A percentile compares a stretch with the other conserved stretches of the same genome.
phyloP scores from a whole-genome alignment of 1,140 invertebrate genomes.

The Saxidomus purpurata region DNA sequence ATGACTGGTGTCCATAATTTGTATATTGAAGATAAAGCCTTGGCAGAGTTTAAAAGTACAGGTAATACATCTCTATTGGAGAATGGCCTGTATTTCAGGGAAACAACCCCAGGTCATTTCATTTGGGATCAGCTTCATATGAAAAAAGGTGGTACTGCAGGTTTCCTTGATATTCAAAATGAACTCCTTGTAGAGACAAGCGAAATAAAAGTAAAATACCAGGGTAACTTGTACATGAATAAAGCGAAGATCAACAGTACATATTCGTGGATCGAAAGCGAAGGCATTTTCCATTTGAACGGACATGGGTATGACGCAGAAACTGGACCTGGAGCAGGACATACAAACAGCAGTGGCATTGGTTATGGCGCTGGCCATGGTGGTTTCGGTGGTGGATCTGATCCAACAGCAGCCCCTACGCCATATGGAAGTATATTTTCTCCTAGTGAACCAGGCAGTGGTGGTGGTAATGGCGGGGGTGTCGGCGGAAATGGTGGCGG shows the following conservation, averaged over 20 bases:
- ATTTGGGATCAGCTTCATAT: constrained; percentile 74
- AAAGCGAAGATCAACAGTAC: constrained; percentile 75
- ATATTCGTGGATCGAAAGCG: constrained; percentile 78
- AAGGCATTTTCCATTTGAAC: constrained; percentile 77
- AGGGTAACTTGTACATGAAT: constrained; percentile 79
- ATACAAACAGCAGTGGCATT: constrained; percentile 64
- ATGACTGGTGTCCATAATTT: constrained; percentile 77
- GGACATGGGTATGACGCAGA: constrained; percentile 74
- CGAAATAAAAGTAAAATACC: constrained; percentile 77
- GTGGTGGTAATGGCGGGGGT: constrained; percentile 78
- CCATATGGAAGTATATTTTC: constrained; percentile 78
- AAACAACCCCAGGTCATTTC: constrained; percentile 76
- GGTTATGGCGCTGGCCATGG: constrained; percentile 80
- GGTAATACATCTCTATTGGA: constrained; percentile 77
- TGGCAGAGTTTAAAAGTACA: constrained; percentile 74
- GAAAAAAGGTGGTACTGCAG: constrained; percentile 70
- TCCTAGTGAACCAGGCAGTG: constrained; percentile 74
- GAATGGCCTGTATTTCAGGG: constrained; percentile 72
- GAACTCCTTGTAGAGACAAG: constrained; percentile 70
- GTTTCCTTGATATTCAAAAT: constrained; percentile 74
- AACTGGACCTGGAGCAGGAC: constrained; percentile 73
- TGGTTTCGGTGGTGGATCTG: constrained; percentile 74
- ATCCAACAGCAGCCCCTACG: constrained; percentile 51
- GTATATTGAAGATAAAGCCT: constrained; percentile 72
- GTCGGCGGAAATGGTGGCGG: constrained; percentile 78